Evolutionary conservation across 2,888 invertebrate species (phyloP).

Genomic region (Ferrisia virgata): DNA sequence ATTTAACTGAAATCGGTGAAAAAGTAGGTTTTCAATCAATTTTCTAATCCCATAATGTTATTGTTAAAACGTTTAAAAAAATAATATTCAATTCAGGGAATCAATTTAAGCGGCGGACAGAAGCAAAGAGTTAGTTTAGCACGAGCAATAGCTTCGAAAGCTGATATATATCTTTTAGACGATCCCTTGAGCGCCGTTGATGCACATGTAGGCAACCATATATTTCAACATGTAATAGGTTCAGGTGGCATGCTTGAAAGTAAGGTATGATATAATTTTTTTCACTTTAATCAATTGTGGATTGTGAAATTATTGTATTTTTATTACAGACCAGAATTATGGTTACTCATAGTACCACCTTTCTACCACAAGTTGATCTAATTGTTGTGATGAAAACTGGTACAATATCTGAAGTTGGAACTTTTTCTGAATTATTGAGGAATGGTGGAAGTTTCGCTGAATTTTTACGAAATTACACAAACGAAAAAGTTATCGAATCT

Average conservation of each 20-base stretch:
- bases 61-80: not conserved
- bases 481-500: conserved; percentile 56
- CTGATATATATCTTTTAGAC: conserved; percentile 88
- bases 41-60: too few species aligned
- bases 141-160: conserved; percentile 82
- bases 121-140: conserved; percentile 89
- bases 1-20: conserved; percentile 97
- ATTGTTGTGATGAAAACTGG: conserved; percentile 88
- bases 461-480: conserved; percentile 74
- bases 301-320: not conserved
- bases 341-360: conserved; percentile 93
- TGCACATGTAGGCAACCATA: conserved; percentile 64
- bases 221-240: conserved; percentile 64
- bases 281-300: not conserved
- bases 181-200: conserved; percentile 79
- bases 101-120: conserved; percentile 84
- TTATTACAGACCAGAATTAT: conserved; percentile 69
- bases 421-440: conserved; percentile 81
- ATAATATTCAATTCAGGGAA: conserved; percentile 58
- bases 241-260: conserved; percentile 54
- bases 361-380: conserved; percentile 83
- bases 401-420: conserved; percentile 81
- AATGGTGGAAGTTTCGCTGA: conserved; percentile 83
- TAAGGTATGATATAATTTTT: conserved; percentile 51
- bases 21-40: conserved; percentile 60